These are phyloP conservation scores for Nebria ingens DNA, from an alignment of 1,140 invertebrate genomes.

Conservation along the genomic window DNA sequence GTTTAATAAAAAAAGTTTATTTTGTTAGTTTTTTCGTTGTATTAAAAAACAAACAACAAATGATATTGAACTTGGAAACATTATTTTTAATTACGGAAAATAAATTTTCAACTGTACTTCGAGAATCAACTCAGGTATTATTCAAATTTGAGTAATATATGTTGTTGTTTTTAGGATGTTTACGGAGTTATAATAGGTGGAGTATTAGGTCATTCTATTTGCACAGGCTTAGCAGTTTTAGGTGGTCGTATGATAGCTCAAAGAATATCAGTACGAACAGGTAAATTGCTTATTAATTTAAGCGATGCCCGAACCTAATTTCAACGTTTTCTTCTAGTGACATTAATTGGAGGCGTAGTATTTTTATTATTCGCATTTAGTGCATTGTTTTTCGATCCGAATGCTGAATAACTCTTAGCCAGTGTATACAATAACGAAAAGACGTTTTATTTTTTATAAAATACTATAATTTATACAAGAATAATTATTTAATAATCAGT, in stretches of 20 bases:
- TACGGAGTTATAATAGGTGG: constrained; percentile 90
- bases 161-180: constrained; percentile 74
- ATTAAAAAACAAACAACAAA: too few species aligned
- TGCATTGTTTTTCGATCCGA: constrained; percentile 66
- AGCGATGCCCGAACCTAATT: constrained; percentile 9
- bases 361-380: constrained; percentile 87
- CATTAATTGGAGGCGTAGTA: constrained; percentile 83
- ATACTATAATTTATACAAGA: too few species aligned
- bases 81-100: too few species aligned
- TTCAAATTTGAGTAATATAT: too few species aligned
- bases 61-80: too few species aligned
- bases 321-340: constrained; percentile 59
- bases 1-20: too few species aligned
- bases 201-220: constrained; percentile 84
- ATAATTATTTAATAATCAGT: too few species aligned
- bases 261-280: constrained; percentile 85
- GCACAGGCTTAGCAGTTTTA: constrained; percentile 92
- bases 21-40: too few species aligned
- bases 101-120: too few species aligned
- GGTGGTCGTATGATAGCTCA: constrained; percentile 93
- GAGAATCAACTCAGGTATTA: too few species aligned
- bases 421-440: background rate
- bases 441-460: constrained; percentile 5
- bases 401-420: constrained; percentile 19
- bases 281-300: constrained; percentile 36